A percentile compares a stretch with the other conserved stretches of the same genome.
These are phyloP conservation scores for Muscicapa comitata DNA, from an alignment of 2,797 vertebrate genomes.

Conservation along the genomic window DNA sequence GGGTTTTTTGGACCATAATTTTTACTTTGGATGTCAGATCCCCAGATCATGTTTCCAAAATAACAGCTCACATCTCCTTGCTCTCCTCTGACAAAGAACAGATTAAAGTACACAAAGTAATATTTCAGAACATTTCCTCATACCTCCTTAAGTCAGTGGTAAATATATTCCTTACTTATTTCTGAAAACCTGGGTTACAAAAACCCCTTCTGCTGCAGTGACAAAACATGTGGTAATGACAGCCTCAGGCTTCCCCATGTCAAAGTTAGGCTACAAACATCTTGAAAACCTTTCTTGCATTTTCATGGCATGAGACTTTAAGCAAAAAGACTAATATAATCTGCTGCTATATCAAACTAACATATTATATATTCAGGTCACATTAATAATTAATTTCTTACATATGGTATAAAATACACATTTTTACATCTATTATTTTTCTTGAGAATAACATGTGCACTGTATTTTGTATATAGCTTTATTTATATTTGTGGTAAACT, in stretches of 20 bases:
- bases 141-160: not conserved
- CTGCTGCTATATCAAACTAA: slow-evolving; percentile 8
- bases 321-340: slow-evolving; percentile 31
- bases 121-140: not conserved
- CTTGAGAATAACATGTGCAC: not conserved
- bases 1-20: not conserved
- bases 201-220: not conserved
- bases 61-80: not conserved
- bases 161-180: not conserved
- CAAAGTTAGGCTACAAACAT: not conserved
- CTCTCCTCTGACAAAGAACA: not conserved
- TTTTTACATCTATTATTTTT: slow-evolving; percentile 13
- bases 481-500: slow-evolving; percentile 2
- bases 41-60: not conserved
- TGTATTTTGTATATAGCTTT: not conserved
- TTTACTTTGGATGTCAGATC: not conserved
- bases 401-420: slow-evolving; percentile 3
- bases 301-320: slow-evolving; percentile 22
- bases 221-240: not conserved
- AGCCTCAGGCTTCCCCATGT: not conserved
- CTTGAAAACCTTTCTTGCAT: slow-evolving; percentile 35
- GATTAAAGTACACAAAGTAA: not conserved
- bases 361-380: slow-evolving; percentile 39
- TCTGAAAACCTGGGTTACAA: not conserved
- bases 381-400: slow-evolving; percentile 46